phyloP scores from a whole-genome alignment of 1,140 invertebrate species.

The Listronotus bonariensis region DNA sequence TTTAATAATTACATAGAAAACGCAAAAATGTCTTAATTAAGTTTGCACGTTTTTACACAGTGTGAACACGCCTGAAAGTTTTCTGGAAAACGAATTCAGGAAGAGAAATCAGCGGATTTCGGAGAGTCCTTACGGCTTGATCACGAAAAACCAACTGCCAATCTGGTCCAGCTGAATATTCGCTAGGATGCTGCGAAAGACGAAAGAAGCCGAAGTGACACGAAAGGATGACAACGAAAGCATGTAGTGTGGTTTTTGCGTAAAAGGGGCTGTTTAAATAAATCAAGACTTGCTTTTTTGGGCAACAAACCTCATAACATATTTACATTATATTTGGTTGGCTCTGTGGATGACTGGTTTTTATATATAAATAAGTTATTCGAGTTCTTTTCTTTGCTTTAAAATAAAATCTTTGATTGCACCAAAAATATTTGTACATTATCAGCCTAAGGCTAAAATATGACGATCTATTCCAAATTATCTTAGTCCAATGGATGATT shows the following conservation, averaged over 20 bases:
- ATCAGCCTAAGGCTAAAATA: too few species aligned
- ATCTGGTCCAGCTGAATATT: slow-evolving; percentile 19
- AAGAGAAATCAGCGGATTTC: not conserved
- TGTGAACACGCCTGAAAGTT: slow-evolving; percentile 16
- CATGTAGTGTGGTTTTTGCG: slow-evolving; percentile 10
- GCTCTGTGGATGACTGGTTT: too few species aligned
- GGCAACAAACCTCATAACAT: too few species aligned
- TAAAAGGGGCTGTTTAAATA: slow-evolving; percentile 1
- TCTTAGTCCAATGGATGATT: too few species aligned
- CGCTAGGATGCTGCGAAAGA: slow-evolving; percentile 19
- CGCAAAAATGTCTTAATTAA: too few species aligned
- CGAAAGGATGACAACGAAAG: slow-evolving; percentile 5
- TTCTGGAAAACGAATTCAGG: slow-evolving; percentile 5
- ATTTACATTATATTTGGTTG: too few species aligned
- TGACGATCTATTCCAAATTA: too few species aligned
- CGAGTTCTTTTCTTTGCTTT: too few species aligned
- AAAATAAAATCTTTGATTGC: too few species aligned
- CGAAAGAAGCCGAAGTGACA: slow-evolving; percentile 7
- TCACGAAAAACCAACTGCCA: slow-evolving; percentile 14
- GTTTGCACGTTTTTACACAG: not conserved
- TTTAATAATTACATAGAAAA: not conserved
- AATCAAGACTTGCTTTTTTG: not conserved
- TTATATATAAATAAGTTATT: too few species aligned
- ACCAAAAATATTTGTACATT: too few species aligned
- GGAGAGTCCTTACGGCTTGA: slow-evolving; percentile 2